phyloP scores from a whole-genome alignment of 1,140 invertebrate species.

The Aphelenchoides avenae region DNA sequence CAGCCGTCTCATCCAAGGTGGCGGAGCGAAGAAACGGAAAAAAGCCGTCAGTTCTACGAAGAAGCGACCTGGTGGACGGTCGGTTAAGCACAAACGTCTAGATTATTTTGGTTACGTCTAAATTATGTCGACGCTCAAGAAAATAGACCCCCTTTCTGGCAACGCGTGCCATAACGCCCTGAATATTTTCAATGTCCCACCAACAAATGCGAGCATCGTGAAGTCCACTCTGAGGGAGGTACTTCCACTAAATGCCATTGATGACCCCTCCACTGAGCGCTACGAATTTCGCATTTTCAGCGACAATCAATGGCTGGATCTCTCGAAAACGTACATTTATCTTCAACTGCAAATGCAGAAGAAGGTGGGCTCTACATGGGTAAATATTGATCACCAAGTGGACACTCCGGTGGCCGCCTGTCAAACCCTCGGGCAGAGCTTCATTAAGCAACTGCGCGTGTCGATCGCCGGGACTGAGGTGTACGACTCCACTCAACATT shows the following conservation, averaged over 20 bases:
- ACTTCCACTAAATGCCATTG: constrained; percentile 6
- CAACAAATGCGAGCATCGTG: constrained; percentile 9
- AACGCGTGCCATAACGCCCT: constrained; percentile 1
- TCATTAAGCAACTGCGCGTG: constrained; percentile 14
- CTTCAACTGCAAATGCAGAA: constrained; percentile 11
- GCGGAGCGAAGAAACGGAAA: background rate
- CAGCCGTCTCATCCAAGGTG: too few species aligned
- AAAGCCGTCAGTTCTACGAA: background rate
- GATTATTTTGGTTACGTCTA: constrained; percentile 19
- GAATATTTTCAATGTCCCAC: constrained; percentile 11
- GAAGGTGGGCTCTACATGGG: background rate
- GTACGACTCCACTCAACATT: constrained; percentile 13
- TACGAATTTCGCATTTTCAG: constrained; percentile 14
- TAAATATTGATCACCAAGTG: constrained; percentile 6
- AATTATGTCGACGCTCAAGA: constrained; percentile 5
- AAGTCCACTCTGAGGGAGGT: constrained; percentile 5
- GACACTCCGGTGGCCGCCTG: constrained; percentile 7
- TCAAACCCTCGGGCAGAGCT: constrained; percentile 8
- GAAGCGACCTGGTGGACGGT: background rate
- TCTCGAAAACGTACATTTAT: constrained; percentile 16
- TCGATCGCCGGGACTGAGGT: constrained; percentile 8
- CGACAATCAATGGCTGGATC: constrained; percentile 17
- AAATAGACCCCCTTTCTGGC: constrained; percentile 7
- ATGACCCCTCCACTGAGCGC: constrained; percentile 5
- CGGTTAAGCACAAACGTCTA: background rate